Base-by-base conservation (phyloP, 2,797 vertebrate genomes). In the Kryptopterus vitreolus region DNA sequence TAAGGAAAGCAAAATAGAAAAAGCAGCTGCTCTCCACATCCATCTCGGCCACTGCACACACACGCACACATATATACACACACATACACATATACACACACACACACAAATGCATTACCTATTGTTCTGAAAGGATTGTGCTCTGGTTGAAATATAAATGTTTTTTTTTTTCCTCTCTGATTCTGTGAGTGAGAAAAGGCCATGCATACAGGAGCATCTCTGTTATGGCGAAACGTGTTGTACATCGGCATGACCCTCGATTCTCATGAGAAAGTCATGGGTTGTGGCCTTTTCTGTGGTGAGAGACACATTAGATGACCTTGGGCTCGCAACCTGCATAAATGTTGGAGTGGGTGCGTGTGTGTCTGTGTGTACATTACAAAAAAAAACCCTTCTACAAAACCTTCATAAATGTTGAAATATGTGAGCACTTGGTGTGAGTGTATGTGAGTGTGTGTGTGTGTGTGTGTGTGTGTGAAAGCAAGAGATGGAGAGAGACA, bases 51-150 rank as follows among this genome's bases (percentile, higher is more conserved):
- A 57, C 68, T 63, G 46, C 52, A 24, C 69, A 81, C 69, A 65
- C 16, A 11, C 6, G n/a, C 58, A 33, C 55, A 61, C 70, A 52
- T 29, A 29, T 59, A 80, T 65, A 62, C 16, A n/a, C 20, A 33
- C 63, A 50, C 69, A 35, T n/a, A 52, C 20, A 20, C n/a, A 43
- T 52, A 46, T n/a, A n/a, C n/a, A n/a, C n/a, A n/a, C 66, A 43
- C 29, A 48, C 59, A 55, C 61, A 57, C 68, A 55, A 33, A 20
- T 57, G 76, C 68, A 62, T 20, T 61, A 83, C 68, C 85, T 89
- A 90, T 91, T 86, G 59, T 81, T 86, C 76, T 68, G 53, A 86
- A 87, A 89, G 87, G 86, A 91, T 88, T 83, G 69, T 86, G 75
- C 77, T 77, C 46, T 63, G 29, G 29, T 70, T 43, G 38, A 84